Conservation (phyloP, 2,888 invertebrate species). For the Idaea biselata region DNA sequence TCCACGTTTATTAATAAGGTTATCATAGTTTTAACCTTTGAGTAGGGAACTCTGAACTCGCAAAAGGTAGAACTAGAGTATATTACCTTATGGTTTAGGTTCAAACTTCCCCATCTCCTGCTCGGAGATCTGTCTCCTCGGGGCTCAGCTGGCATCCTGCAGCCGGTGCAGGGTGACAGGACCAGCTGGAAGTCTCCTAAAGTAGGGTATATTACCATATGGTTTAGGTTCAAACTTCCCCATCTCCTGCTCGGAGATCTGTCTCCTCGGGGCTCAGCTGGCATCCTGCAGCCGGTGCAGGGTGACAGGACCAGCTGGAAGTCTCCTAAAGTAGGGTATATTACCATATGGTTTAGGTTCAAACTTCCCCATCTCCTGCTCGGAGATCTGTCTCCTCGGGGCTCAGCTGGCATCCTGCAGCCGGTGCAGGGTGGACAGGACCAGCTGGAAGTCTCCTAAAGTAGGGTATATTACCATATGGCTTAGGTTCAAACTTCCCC, state of each 20-base stretch:
- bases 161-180: slow-evolving; percentile 45
- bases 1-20: too few species aligned
- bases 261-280: slow-evolving; percentile 33
- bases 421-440: slow-evolving; percentile 44
- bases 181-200: too few species aligned
- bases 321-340: too few species aligned
- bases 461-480: slow-evolving; percentile 28
- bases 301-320: too few species aligned
- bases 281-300: slow-evolving; percentile 49
- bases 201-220: slow-evolving; percentile 16
- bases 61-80: too few species aligned
- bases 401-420: slow-evolving; percentile 43
- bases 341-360: slow-evolving; percentile 19
- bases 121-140: slow-evolving; percentile 42
- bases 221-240: slow-evolving; percentile 4
- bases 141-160: slow-evolving; percentile 41
- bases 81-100: slow-evolving; percentile 18
- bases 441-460: slow-evolving; percentile 57
- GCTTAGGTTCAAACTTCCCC: neutral
- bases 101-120: slow-evolving; percentile 27
- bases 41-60: too few species aligned
- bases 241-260: slow-evolving; percentile 44
- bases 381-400: slow-evolving; percentile 39
- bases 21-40: too few species aligned
- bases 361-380: slow-evolving; percentile 33